Evolutionary conservation across 2,113 vertebrate genomes (phyloP).

Genomic region (Suncus etruscus): DNA sequence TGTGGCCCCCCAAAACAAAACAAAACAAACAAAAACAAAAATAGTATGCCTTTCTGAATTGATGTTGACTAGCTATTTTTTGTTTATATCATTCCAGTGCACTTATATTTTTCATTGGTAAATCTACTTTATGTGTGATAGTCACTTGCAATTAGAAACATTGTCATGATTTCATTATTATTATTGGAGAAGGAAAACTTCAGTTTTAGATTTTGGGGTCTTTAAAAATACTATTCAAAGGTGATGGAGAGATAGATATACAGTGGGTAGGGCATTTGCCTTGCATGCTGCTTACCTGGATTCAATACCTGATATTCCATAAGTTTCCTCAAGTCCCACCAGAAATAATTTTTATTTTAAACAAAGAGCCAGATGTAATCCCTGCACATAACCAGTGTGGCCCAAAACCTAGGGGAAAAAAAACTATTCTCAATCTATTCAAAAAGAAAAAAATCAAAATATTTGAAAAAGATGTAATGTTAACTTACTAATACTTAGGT

Average conservation of each 20-base stretch:
- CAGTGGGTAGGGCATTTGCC: too few species aligned
- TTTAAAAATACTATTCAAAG: too few species aligned
- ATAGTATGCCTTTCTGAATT: neutral
- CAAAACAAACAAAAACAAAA: too few species aligned
- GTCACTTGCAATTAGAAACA: slow-evolving; percentile 45
- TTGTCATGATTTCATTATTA: neutral
- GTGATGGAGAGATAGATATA: too few species aligned
- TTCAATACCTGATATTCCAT: too few species aligned
- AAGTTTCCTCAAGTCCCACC: too few species aligned
- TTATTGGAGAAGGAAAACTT: slow-evolving; percentile 21
- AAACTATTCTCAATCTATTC: neutral
- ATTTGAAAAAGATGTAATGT: slow-evolving; percentile 2
- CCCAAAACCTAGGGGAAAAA: too few species aligned
- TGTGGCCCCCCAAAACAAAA: too few species aligned
- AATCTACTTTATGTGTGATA: slow-evolving; percentile 20
- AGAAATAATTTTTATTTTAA: too few species aligned
- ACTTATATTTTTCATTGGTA: neutral
- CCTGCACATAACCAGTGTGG: too few species aligned
- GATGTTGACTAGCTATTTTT: slow-evolving; percentile 5
- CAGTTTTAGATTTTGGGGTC: neutral
- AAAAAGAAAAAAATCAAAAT: slow-evolving; percentile 56
- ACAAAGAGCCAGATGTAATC: too few species aligned
- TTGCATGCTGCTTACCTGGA: too few species aligned
- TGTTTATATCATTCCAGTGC: slow-evolving; percentile 42
- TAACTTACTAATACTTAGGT: neutral